Evolutionary conservation across 2,113 vertebrate species (phyloP).

Genomic region (Electrona antarctica): DNA sequence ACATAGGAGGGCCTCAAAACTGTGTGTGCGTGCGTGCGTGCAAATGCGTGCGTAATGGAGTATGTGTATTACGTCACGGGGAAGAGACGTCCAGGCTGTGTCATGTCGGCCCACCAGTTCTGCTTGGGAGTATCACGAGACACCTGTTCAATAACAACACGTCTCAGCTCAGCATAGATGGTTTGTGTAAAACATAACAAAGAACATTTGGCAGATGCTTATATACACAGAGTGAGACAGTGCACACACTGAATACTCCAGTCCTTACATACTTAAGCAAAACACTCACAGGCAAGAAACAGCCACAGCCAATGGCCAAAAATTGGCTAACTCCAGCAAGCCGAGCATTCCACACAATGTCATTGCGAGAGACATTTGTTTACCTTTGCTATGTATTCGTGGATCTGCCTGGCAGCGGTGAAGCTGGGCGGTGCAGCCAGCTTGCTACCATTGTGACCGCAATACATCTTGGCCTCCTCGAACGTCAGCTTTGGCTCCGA

Average conservation of each 20-base stretch:
- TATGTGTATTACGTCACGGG: constrained; percentile 55
- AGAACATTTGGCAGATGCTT: not conserved
- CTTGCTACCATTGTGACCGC: constrained; percentile 81
- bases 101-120: constrained; percentile 72
- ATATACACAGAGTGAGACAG: not conserved
- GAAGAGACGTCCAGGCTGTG: constrained; percentile 29
- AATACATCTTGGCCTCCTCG: constrained; percentile 86
- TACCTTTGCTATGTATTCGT: constrained; percentile 46
- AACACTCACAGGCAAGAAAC: not conserved
- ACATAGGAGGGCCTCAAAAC: too few species aligned
- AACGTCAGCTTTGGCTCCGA: constrained; percentile 78
- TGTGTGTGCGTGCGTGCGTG: not conserved
- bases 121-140: not conserved
- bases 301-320: not conserved
- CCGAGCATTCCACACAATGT: too few species aligned
- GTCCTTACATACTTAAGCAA: too few species aligned
- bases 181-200: not conserved
- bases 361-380: not conserved
- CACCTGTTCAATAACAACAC: constrained; percentile 38
- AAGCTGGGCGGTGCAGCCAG: constrained; percentile 79
- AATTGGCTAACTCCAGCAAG: too few species aligned
- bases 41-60: not conserved
- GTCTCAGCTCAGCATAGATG: not conserved
- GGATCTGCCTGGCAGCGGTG: constrained; percentile 66
- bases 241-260: not conserved